Conservation (phyloP, 2,888 invertebrate species). For the Drosophila mimetica region DNA sequence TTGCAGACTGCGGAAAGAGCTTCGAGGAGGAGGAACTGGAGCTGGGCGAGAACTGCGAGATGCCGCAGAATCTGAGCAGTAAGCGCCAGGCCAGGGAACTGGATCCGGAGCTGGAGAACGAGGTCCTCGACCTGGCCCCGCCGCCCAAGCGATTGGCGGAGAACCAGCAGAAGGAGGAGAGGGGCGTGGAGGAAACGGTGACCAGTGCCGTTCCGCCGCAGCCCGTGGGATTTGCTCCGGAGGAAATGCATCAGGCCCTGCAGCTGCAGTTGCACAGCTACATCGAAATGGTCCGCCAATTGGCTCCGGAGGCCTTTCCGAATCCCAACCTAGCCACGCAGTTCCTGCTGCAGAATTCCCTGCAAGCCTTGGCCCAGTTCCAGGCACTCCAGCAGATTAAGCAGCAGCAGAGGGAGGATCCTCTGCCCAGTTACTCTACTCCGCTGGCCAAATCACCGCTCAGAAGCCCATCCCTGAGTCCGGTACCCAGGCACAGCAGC, state of each 20-base stretch:
- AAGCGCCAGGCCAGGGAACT: constrained; percentile 69
- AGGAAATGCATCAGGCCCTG: constrained; percentile 83
- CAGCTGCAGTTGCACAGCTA: constrained; percentile 84
- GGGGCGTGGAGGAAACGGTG: constrained; percentile 15
- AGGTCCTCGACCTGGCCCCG: constrained; percentile 78
- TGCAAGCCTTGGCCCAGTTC: constrained; percentile 92
- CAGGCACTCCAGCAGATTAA: constrained; percentile 91
- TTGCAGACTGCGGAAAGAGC: constrained; percentile 81
- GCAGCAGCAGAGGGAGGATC: constrained; percentile 83
- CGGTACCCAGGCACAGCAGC: constrained; percentile 71
- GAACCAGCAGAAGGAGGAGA: not conserved
- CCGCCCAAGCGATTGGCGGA: constrained; percentile 68
- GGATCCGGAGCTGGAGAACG: constrained; percentile 64
- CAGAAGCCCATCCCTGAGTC: constrained; percentile 84
- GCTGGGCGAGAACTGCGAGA: constrained; percentile 40
- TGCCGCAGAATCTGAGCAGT: constrained; percentile 76
- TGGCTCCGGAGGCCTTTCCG: constrained; percentile 78
- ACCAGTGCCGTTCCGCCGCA: constrained; percentile 19
- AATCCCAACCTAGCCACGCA: constrained; percentile 85
- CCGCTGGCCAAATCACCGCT: constrained; percentile 82
- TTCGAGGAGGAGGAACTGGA: constrained; percentile 69
- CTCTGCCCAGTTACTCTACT: constrained; percentile 78
- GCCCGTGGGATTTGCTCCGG: constrained; percentile 72
- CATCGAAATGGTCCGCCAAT: constrained; percentile 83
- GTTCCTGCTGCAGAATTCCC: constrained; percentile 90